Base-by-base conservation (phyloP, 2,113 vertebrate species). In the Elgaria multicarinata region DNA sequence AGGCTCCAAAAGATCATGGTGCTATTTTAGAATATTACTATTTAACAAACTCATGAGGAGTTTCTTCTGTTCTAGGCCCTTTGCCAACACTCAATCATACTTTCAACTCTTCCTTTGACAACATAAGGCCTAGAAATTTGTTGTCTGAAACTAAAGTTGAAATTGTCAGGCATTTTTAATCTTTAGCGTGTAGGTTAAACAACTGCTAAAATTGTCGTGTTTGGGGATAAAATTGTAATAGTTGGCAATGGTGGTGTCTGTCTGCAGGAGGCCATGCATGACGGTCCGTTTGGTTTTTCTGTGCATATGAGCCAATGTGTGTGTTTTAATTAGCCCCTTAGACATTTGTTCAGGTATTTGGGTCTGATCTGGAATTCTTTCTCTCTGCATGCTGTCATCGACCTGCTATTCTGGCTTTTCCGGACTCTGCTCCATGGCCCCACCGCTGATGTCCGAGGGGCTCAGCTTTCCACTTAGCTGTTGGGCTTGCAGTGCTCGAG, bases 381-480 rank as follows among this genome's bases (percentile, higher is more conserved):
- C 69, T 78, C 9, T 80, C 1, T 9, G 0, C 0, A 31, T 87
- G 90, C 91, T 39, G 0, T 85, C 90, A 33, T 87, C 1, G 0
- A 64, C 86, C 89, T 16, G 2, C 90, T 92, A 1, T 78, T 82
- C 24, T 8, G 0, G 79, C 0, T 3, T 90, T 93, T 91, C 94
- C 44, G 3, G 4, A 4, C 3, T 50, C 85, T 0, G 1, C 53
- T 42, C 58, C 84, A 44, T 50, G 88, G 36, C 2, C 90, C 42
- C 74, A 42, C 33, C 58, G 50, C 76, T 85, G 86, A 62, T 88
- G 86, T 85, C 86, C 75, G 13, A 88, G 0, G 78, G 71, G 94
- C 91, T 95, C 93, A 77, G 88, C 36, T 94, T 94, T 92, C 89
- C 85, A 86, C 88, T 39, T 62, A 0, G 85, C 75, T 0, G 2